Base-by-base conservation (phyloP, 2,888 invertebrate species). In the Protula sp. region DNA sequence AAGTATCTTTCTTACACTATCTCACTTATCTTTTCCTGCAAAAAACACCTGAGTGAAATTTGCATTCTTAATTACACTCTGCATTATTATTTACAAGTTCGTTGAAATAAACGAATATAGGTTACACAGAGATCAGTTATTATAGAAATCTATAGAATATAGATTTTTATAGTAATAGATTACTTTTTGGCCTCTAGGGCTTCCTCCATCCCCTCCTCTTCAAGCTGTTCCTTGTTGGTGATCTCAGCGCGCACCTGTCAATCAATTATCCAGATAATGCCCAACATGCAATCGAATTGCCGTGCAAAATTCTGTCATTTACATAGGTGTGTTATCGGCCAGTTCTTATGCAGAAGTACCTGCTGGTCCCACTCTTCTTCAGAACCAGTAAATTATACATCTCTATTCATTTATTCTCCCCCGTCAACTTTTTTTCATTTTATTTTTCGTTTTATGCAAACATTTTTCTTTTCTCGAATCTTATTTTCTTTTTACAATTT, bases 181-280 rank as follows among this genome's bases (percentile, higher is more conserved):
- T 27, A 52, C 57, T 51, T 31, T 4, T 53, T 52, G 22, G 3
- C 30, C 14, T 24, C 29, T 52, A 52, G 45, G 47, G 51, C 59
- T 60, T n/a, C 62, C 24, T 59, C 62, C 54, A 55, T 59, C 22
- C 55, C 54, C n/a, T 55, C 55, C 24, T 48, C 55, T 47, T 71
- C 67, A 47, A 70, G 70, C 60, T 86, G 86, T 75, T 94, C 94
- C 61, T 89, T 89, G 38, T 82, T 83, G 59, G 83, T 83, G 65
- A 97, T 92, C 81, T 99, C 98, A 67, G 94, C 94, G 53, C 95
- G 87, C 0, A 84, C 83, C 81, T 79, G n/a, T 47, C 45, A 30
- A 38, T 19, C 1, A 53, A 53, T 27, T 22, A 50, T 27, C 28
- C 27, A 50, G 27, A 50, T 28, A 50, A 9, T 50, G 22, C 26